Percentiles rank a stretch among this genome's conserved stretches.
Evolutionary conservation across 2,113 vertebrate species (phyloP).

Genomic region (Catharus bicknelli): DNA sequence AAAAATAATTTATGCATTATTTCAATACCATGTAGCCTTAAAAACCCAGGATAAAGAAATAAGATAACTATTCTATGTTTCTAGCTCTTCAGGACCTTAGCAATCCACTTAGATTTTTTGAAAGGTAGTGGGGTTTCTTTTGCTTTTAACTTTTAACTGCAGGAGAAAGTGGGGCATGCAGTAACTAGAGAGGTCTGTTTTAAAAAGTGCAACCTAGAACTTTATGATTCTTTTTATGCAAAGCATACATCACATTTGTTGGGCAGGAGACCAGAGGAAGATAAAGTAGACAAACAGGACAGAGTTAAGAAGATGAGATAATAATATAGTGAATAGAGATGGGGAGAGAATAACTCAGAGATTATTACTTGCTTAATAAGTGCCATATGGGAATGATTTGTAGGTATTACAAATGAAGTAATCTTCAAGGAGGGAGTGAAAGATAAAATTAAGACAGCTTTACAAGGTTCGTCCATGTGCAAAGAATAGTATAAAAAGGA

Average conservation of each 20-base stretch:
- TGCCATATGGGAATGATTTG: constrained; percentile 19
- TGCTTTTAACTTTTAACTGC: neutral
- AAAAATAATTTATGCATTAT: neutral
- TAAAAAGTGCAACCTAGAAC: neutral
- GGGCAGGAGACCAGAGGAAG: neutral
- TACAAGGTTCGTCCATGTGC: neutral
- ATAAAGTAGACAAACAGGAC: neutral
- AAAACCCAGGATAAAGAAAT: neutral
- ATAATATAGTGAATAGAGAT: neutral
- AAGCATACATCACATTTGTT: neutral
- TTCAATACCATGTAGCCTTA: neutral
- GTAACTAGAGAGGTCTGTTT: neutral
- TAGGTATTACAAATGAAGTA: neutral
- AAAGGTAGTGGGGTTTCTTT: neutral
- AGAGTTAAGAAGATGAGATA: constrained; percentile 13
- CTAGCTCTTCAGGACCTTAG: neutral
- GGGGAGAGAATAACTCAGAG: neutral
- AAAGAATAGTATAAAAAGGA: neutral
- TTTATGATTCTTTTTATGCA: neutral
- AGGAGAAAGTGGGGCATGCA: neutral
- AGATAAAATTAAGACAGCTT: constrained; percentile 37
- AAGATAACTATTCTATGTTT: neutral
- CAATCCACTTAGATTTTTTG: neutral
- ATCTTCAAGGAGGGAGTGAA: neutral
- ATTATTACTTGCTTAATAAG: constrained; percentile 27